Evolutionary conservation across 1,140 invertebrate genomes (phyloP).

Genomic region (Drosophila nasuta): DNA sequence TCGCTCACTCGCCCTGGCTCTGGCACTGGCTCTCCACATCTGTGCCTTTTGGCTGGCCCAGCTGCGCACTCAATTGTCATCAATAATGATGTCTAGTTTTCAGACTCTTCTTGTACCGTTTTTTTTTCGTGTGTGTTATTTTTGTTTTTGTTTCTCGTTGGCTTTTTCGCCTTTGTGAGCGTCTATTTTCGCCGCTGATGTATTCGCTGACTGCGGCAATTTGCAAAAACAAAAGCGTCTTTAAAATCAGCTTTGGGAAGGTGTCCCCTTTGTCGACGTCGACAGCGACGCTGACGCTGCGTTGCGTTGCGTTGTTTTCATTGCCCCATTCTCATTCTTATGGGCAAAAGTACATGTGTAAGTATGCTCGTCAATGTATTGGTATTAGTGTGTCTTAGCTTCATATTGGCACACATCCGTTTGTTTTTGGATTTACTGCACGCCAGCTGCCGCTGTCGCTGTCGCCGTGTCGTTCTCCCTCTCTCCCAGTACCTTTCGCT

Average conservation of each 20-base stretch:
- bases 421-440: slow-evolving; percentile 21
- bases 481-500: slow-evolving; percentile 23
- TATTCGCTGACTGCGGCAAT: slow-evolving; percentile 73
- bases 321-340: slow-evolving; percentile 38
- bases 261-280: slow-evolving; percentile 25
- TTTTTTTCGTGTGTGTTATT: slow-evolving; percentile 27
- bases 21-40: not conserved
- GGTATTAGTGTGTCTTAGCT: slow-evolving; percentile 23
- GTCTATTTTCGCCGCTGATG: slow-evolving; percentile 78
- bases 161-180: slow-evolving; percentile 50
- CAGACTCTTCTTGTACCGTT: slow-evolving; percentile 57
- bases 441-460: slow-evolving; percentile 24
- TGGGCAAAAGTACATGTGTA: slow-evolving; percentile 5
- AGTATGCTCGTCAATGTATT: slow-evolving; percentile 1
- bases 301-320: slow-evolving; percentile 18
- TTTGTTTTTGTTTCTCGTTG: slow-evolving; percentile 25
- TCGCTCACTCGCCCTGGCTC: slow-evolving; percentile 5
- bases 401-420: slow-evolving; percentile 42
- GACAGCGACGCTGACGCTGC: slow-evolving; percentile 5
- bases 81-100: slow-evolving; percentile 85
- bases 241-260: slow-evolving; percentile 65
- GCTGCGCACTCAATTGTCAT: slow-evolving; percentile 84
- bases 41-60: slow-evolving; percentile 35
- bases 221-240: slow-evolving; percentile 60
- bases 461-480: slow-evolving; percentile 33